Evolutionary conservation across 1,140 invertebrate genomes (phyloP).

Genomic region (Brachystomella parvula): DNA sequence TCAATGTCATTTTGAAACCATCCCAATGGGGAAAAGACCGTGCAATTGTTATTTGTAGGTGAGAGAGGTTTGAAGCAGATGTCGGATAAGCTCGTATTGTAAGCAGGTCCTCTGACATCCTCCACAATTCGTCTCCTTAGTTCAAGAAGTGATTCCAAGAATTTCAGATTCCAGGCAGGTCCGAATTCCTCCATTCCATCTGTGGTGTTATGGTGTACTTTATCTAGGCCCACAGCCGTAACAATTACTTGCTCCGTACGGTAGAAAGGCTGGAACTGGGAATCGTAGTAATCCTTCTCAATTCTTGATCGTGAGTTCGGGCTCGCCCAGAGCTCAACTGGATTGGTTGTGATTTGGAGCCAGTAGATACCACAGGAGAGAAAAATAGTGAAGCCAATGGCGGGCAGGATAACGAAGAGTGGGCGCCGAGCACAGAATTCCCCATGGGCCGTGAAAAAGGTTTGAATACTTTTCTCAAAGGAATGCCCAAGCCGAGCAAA

Average conservation of each 20-base stretch:
- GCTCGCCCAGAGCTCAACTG: constrained; percentile 90
- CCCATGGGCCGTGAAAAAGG: constrained; percentile 46
- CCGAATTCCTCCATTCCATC: constrained; percentile 41
- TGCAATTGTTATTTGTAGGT: constrained; percentile 62
- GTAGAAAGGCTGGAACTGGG: constrained; percentile 89
- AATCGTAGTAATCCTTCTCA: constrained; percentile 84
- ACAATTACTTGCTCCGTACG: constrained; percentile 77
- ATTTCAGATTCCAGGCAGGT: constrained; percentile 59
- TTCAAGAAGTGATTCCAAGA: constrained; percentile 57
- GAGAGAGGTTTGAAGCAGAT: constrained; percentile 56
- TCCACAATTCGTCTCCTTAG: constrained; percentile 54
- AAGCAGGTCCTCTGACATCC: constrained; percentile 39
- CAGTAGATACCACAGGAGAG: constrained; percentile 57
- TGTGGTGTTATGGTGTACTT: not conserved
- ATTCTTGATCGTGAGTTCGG: constrained; percentile 71
- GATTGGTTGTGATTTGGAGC: constrained; percentile 68
- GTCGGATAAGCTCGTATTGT: constrained; percentile 24
- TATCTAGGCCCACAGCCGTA: constrained; percentile 16
- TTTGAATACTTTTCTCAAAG: constrained; percentile 45
- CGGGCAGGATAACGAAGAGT: constrained; percentile 26
- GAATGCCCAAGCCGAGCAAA: constrained; percentile 23
- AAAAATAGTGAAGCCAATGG: constrained; percentile 40
- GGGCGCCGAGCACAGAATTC: constrained; percentile 46
- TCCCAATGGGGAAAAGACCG: constrained; percentile 67
- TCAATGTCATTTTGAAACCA: constrained; percentile 60